A percentile compares a stretch with the other conserved stretches of the same genome.
Conservation (phyloP, 2,797 vertebrate species). For the Myotis findleyi region DNA sequence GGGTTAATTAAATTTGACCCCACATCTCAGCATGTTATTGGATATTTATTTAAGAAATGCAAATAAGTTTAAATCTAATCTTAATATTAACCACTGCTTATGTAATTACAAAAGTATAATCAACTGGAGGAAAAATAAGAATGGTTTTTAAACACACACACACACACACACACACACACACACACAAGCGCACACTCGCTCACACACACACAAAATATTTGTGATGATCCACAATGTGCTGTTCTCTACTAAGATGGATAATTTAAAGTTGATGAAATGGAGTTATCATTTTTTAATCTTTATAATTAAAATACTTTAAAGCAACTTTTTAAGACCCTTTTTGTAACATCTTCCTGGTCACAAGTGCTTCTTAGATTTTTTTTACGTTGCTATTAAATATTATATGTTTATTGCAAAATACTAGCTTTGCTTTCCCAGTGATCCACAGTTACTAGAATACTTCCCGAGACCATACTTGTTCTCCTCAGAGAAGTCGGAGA, state of each 20-base stretch:
- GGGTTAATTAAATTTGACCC: slow-evolving; percentile 84
- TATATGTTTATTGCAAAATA: neutral
- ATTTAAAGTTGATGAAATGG: neutral
- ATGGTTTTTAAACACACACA: slow-evolving; percentile 9
- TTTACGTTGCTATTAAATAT: neutral
- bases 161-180: neutral
- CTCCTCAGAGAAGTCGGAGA: neutral
- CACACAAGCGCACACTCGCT: no score
- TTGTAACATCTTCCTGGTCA: neutral
- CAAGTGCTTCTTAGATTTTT: neutral
- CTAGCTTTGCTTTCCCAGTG: neutral
- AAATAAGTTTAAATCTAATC: slow-evolving; percentile 82
- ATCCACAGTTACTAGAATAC: neutral
- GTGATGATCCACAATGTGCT: neutral
- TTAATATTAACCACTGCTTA: slow-evolving; percentile 81
- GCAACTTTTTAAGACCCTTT: slow-evolving; percentile 11
- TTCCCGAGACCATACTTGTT: neutral
- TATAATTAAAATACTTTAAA: neutral
- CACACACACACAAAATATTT: neutral
- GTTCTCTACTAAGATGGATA: neutral
- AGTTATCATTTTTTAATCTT: slow-evolving; percentile 23
- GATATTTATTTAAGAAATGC: slow-evolving; percentile 83
- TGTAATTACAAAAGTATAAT: slow-evolving; percentile 77
- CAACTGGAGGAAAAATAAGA: slow-evolving; percentile 15
- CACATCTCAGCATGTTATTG: slow-evolving; percentile 77